Base-by-base conservation (phyloP, 2,888 invertebrate genomes). In the Agrochola macilenta region DNA sequence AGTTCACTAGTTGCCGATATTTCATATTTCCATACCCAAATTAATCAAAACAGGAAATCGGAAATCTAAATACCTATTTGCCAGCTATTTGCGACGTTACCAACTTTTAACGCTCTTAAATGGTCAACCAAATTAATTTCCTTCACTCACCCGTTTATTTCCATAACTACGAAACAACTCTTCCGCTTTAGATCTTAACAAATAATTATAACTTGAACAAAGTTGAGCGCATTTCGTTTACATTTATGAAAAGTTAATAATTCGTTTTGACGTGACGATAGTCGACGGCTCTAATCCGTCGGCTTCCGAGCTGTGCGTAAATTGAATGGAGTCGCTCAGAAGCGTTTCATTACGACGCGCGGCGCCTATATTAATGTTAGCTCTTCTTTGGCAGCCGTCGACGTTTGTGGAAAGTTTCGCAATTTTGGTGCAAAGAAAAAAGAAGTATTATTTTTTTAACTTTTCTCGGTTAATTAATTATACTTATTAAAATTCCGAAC, bases 231-330 rank as follows among this genome's bases (percentile, higher is more conserved):
- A 71, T 88, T 81, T 81, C 76, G 63, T 74, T 81, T 71, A 65
- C 69, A 76, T 79, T 88, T 87, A 85, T 87, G 83, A 83, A 85
- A 87, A 82, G 81, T 87, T 84, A 79, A 87, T 88, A 83, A 87
- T 79, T 85, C 79, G 74, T 60, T 66, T 73, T 78, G 87, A 84
- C 80, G 78, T 64, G 66, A 26, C 61, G 69, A 26, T 66, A 81
- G 87, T 69, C 71, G 82, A 85, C 82, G 72, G 72, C 7, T 54
- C 61, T 88, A 89, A 88, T 88, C 88, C 89, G 72, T 49, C 69
- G 85, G 81, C 82, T 89, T 76, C 71, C 54, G 69, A 76, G 75
- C 49, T 52, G 61, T 39, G 69, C 30, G 74, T 64, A 83, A 89
- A 89, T 89, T 89, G 89, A 89, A 89, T 80, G 84, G 68, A 81